Evolutionary conservation across 1,140 invertebrate species (phyloP).

Genomic region (Sesamia nonagrioides): DNA sequence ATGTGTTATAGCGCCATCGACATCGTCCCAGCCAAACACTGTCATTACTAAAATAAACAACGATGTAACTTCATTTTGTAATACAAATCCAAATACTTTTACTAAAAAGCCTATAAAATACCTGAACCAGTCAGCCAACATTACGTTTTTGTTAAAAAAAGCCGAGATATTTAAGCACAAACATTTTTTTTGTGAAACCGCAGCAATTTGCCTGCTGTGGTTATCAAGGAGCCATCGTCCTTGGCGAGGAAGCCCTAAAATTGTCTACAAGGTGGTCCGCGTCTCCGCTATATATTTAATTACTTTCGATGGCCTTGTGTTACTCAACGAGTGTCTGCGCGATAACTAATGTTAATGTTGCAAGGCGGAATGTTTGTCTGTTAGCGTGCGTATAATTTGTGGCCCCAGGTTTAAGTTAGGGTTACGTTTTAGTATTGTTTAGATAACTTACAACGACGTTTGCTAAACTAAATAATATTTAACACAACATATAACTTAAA

Average conservation of each 20-base stretch:
- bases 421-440: conserved; percentile 25
- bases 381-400: conserved; percentile 12
- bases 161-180: background rate
- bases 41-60: too few species aligned
- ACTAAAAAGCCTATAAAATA: background rate
- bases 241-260: conserved; percentile 72
- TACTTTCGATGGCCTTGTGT: conserved; percentile 68
- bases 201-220: conserved; percentile 53
- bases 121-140: background rate
- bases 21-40: too few species aligned
- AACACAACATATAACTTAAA: conserved; percentile 12
- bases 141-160: background rate
- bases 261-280: conserved; percentile 70
- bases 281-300: conserved; percentile 59
- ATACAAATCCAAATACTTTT: background rate
- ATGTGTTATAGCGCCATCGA: too few species aligned
- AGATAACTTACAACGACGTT: conserved; percentile 31
- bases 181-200: conserved; percentile 58
- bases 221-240: conserved; percentile 58
- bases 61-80: too few species aligned
- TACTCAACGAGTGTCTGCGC: conserved; percentile 31
- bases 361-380: conserved; percentile 39
- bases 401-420: background rate
- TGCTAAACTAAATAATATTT: conserved; percentile 36
- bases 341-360: conserved; percentile 42